phyloP scores from a whole-genome alignment of 2,797 vertebrate genomes.

The Enteromius fasciolatus region DNA sequence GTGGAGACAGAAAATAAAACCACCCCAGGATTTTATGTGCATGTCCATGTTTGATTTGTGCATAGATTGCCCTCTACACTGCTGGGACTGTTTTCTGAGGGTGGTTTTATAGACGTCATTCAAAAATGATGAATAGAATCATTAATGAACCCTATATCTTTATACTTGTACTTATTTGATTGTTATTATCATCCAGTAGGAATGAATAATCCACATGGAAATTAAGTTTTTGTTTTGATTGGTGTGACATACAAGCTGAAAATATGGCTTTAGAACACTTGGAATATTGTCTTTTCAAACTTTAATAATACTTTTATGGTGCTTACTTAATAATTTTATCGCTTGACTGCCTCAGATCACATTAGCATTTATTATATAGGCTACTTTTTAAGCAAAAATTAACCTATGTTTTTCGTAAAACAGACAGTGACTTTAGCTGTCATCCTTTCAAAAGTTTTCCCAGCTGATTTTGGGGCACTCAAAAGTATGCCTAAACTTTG shows the following conservation, averaged over 20 bases:
- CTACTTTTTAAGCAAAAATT: not conserved
- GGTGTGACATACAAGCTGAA: not conserved
- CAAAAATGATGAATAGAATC: not conserved
- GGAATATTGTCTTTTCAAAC: not conserved
- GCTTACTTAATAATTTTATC: not conserved
- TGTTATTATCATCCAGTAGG: not conserved
- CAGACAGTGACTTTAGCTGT: not conserved
- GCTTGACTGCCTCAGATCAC: not conserved
- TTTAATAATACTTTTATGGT: constrained; percentile 2
- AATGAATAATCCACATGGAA: not conserved
- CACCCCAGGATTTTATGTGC: constrained; percentile 29
- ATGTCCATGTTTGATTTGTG: constrained; percentile 33
- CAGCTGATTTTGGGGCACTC: constrained; percentile 17
- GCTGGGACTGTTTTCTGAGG: constrained; percentile 1
- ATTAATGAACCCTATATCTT: constrained; percentile 6
- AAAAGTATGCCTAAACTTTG: constrained; percentile 20
- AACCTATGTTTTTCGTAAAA: not conserved
- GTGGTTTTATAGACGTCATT: not conserved
- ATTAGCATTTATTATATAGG: not conserved
- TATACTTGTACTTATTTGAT: not conserved
- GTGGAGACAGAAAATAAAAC: constrained; percentile 22
- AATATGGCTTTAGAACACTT: not conserved
- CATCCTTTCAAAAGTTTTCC: not conserved
- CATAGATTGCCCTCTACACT: constrained; percentile 2
- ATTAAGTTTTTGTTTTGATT: not conserved